Conservation (phyloP, 2,888 invertebrate species). For the Microchrysa polita region DNA sequence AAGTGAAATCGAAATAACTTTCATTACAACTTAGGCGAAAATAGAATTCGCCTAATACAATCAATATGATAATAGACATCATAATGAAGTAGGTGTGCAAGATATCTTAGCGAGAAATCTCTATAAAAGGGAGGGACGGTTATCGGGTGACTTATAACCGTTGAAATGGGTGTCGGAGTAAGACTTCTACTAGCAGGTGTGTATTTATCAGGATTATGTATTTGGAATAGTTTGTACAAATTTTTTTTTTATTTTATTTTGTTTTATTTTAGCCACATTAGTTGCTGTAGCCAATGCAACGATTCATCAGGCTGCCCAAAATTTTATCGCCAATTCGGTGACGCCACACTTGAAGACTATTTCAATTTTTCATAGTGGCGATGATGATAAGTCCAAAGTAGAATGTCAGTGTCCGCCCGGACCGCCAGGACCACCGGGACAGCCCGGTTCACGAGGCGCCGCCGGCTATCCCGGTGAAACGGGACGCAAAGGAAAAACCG, state of each 20-base stretch:
- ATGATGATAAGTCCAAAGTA: neutral
- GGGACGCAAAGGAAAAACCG: slow-evolving; percentile 17
- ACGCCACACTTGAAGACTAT: slow-evolving; percentile 12
- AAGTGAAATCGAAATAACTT: too few relatives aligned
- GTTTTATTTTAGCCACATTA: slow-evolving; percentile 10
- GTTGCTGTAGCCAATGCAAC: slow-evolving; percentile 8
- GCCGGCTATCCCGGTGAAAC: slow-evolving; percentile 22
- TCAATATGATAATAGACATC: too few relatives aligned
- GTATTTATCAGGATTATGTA: neutral
- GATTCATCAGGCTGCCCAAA: neutral
- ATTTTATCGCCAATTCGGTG: slow-evolving; percentile 1
- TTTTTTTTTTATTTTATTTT: neutral
- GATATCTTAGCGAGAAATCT: neutral
- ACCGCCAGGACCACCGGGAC: slow-evolving; percentile 39
- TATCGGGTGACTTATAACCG: neutral
- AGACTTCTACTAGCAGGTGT: slow-evolving; percentile 37
- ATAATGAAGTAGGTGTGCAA: too few relatives aligned
- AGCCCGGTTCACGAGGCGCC: slow-evolving; percentile 25
- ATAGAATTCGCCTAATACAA: too few relatives aligned
- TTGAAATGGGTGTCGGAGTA: slow-evolving; percentile 38
- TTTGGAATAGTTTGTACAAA: neutral
- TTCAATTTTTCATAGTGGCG: neutral
- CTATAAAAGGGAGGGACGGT: slow-evolving; percentile 27
- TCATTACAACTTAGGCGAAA: too few relatives aligned
- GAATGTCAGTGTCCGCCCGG: slow-evolving; percentile 39